Conservation (phyloP, 1,140 invertebrate genomes). For the Diachasmimorpha longicaudata region DNA sequence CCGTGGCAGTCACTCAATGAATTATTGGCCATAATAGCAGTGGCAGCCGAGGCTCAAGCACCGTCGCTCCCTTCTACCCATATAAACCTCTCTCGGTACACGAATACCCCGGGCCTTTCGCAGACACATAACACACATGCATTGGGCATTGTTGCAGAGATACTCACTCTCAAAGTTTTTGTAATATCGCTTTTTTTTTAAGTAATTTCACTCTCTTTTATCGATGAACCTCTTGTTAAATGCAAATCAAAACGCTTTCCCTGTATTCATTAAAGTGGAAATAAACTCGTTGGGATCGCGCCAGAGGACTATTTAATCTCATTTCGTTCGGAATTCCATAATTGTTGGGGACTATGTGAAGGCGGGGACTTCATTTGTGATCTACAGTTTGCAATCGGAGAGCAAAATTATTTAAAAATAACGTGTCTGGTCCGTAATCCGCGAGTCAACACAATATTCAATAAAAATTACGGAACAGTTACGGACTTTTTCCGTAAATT, state of each 20-base stretch:
- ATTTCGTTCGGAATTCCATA: no score
- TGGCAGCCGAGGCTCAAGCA: conserved; percentile 26
- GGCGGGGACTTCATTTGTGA: no score
- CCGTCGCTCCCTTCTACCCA: neutral
- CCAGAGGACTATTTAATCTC: no score
- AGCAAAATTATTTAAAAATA: no score
- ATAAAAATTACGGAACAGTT: no score
- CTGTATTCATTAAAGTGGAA: neutral
- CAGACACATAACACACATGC: conserved; percentile 1
- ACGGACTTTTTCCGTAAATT: no score
- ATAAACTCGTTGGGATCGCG: no score
- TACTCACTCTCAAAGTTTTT: neutral
- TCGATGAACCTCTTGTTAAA: conserved; percentile 1
- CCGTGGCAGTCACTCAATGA: conserved; percentile 39
- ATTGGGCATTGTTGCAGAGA: neutral
- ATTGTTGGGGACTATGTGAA: no score
- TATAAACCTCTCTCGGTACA: neutral
- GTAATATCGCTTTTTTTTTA: neutral
- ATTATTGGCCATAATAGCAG: conserved; percentile 42
- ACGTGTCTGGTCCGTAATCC: no score
- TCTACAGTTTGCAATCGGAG: no score
- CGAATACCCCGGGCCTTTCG: neutral
- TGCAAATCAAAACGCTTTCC: conserved; percentile 10
- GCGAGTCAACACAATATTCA: no score
- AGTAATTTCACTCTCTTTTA: conserved; percentile 6